Percentiles rank a stretch among this genome's conserved stretches.
These are phyloP conservation scores for Phoenicopterus ruber DNA, from an alignment of 2,113 vertebrate genomes.

Conservation along the genomic window DNA sequence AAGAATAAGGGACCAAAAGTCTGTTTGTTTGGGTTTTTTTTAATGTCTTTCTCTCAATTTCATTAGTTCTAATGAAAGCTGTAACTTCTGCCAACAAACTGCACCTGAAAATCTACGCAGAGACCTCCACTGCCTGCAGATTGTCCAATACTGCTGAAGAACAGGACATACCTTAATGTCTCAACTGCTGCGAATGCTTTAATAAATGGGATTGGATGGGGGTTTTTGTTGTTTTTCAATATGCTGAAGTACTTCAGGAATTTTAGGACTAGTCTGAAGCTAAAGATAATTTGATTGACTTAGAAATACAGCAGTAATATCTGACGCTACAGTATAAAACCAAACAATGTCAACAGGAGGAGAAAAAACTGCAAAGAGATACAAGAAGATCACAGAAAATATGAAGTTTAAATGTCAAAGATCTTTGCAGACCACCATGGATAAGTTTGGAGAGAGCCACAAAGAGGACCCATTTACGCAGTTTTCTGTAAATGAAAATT, in stretches of 20 bases:
- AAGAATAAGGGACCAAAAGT: background rate
- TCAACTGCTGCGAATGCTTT: background rate
- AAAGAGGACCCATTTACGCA: background rate
- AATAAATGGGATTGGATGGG: background rate
- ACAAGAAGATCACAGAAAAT: background rate
- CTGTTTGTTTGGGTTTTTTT: too few relatives aligned
- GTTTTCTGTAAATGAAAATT: background rate
- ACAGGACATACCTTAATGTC: background rate
- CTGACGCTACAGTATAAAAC: background rate
- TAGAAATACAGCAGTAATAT: background rate
- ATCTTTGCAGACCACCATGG: background rate
- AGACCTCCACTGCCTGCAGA: background rate
- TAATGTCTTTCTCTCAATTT: background rate
- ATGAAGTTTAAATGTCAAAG: background rate
- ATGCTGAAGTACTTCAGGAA: background rate
- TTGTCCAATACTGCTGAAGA: background rate
- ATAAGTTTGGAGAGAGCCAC: background rate
- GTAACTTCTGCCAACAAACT: background rate
- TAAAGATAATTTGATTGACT: background rate
- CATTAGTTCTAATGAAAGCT: background rate
- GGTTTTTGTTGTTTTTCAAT: background rate
- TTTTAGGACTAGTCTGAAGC: background rate
- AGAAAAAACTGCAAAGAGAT: background rate
- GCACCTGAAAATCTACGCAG: background rate
- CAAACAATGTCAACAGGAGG: background rate